A percentile compares a stretch with the other conserved stretches of the same genome.
Conservation (phyloP, 2,888 invertebrate species). For the Hypena proboscidalis region DNA sequence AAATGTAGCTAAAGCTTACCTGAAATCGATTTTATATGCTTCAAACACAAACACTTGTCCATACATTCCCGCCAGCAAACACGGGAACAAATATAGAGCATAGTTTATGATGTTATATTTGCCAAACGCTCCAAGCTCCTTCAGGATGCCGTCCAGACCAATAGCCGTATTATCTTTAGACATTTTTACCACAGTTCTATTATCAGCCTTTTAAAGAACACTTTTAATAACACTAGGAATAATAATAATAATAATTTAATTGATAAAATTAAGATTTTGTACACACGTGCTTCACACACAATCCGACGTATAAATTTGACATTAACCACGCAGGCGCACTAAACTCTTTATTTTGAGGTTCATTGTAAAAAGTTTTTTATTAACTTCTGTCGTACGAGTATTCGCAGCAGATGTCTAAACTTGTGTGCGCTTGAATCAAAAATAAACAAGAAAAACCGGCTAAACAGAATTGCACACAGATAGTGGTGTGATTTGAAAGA, state of each 20-base stretch:
- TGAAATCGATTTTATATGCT: constrained; percentile 69
- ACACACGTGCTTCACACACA: constrained; percentile 7
- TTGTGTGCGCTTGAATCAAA: constrained; percentile 38
- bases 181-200: constrained; percentile 52
- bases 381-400: constrained; percentile 20
- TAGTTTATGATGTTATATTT: constrained; percentile 74
- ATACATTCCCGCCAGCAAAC: constrained; percentile 77
- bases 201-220: constrained; percentile 42
- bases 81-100: constrained; percentile 70
- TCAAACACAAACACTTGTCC: constrained; percentile 77
- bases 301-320: constrained; percentile 31
- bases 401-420: constrained; percentile 28
- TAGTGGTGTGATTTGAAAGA: constrained; percentile 24
- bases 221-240: constrained; percentile 23
- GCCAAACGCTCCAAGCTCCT: constrained; percentile 73
- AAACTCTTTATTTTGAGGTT: constrained; percentile 11
- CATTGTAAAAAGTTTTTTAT: constrained; percentile 12
- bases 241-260: constrained; percentile 23
- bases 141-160: constrained; percentile 66
- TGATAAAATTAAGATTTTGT: constrained; percentile 23
- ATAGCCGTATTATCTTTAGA: constrained; percentile 46
- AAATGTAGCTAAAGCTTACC: constrained; percentile 51
- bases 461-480: constrained; percentile 20
- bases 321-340: constrained; percentile 36
- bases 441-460: constrained; percentile 48